Evolutionary conservation across 2,888 invertebrate species (phyloP), one percentile per base, ranked within the genome.

Genomic region (Eueremaeus valkanovi): DNA sequence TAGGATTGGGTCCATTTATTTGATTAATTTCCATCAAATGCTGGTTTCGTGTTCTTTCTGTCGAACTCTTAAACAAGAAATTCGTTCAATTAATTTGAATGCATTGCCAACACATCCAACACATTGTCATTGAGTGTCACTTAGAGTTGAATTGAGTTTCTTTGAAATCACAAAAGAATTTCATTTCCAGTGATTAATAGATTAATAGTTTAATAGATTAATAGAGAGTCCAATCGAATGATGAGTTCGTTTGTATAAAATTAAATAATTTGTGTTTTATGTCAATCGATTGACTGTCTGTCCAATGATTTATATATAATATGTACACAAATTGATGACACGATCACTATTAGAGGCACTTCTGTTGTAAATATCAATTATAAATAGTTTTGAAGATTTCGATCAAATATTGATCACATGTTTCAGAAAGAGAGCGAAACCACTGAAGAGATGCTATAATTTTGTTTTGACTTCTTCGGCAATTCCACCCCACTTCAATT

Each of bases 401-500:
- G 40, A n/a, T 27, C 68, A 68, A 68, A 42, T 68, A 40, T 42
- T 68, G 68, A 68, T 42, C 40, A 68, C 6, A 16, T 9, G 42
- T 33, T 68, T 33, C 24, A 40, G 24, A 31, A 13, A 61, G 16
- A 11, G 31, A 31, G 9, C n/a, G 31, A 36, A 66, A 33, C 40
- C 9, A 66, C 9, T 29, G 21, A 68, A 68, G 36, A 1, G 42
- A 68, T 40, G 77, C 76, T 79, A 78, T 75, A 81, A 79, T 84
- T 90, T 89, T 79, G 89, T 88, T 83, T 90, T 90, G 79, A 93
- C 88, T 86, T 93, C 93, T 82, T 95, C 94, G 72, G 94, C 95
- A 68, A 92, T 86, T 45, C 98, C 98, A 78, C 98, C 97, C 97
- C 97, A 98, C 81, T 91, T 90, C 78, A 98, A 87, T 83, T 91